Percentiles rank a stretch among this genome's conserved stretches.
Evolutionary conservation across 2,888 invertebrate species (phyloP).

Genomic region (Pyrocoelia pectoralis): DNA sequence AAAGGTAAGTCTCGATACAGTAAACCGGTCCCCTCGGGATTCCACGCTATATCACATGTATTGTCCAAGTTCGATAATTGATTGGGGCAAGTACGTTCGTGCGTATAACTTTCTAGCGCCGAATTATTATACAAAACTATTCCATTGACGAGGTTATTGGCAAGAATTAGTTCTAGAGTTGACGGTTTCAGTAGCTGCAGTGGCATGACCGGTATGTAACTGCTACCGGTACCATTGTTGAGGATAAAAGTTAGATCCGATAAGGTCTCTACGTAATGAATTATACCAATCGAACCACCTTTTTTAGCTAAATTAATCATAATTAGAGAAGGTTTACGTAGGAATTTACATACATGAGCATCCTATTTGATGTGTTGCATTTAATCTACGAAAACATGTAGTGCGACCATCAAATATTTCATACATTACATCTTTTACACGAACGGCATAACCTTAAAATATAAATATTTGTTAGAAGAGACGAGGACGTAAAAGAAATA

Average conservation of each 20-base stretch:
- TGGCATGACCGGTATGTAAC: slow-evolving; percentile 80
- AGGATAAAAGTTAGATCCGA: slow-evolving; percentile 79
- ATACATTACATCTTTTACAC: slow-evolving; percentile 85
- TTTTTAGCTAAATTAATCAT: slow-evolving; percentile 67
- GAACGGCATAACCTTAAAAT: slow-evolving; percentile 62
- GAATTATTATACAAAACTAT: slow-evolving; percentile 68
- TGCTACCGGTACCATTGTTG: slow-evolving; percentile 74
- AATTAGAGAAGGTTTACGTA: not conserved
- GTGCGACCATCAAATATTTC: slow-evolving; percentile 73
- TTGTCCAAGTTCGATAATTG: slow-evolving; percentile 67
- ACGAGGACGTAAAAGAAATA: not conserved
- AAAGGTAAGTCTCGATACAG: slow-evolving; percentile 85
- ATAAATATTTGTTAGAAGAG: not conserved
- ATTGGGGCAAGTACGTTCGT: slow-evolving; percentile 86
- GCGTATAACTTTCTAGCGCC: slow-evolving; percentile 59
- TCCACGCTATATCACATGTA: slow-evolving; percentile 72
- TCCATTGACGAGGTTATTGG: slow-evolving; percentile 69
- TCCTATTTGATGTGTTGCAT: slow-evolving; percentile 95
- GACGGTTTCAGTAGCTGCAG: slow-evolving; percentile 69
- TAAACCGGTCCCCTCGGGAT: slow-evolving; percentile 78
- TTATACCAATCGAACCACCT: slow-evolving; percentile 84
- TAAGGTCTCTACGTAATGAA: slow-evolving; percentile 73
- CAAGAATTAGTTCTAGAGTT: slow-evolving; percentile 63
- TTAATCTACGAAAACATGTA: slow-evolving; percentile 88
- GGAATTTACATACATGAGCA: slow-evolving; percentile 81